Percentiles rank a stretch among this genome's conserved stretches.
These are phyloP conservation scores for Sebastes itinus DNA, from an alignment of 2,797 vertebrate species.

Conservation along the genomic window DNA sequence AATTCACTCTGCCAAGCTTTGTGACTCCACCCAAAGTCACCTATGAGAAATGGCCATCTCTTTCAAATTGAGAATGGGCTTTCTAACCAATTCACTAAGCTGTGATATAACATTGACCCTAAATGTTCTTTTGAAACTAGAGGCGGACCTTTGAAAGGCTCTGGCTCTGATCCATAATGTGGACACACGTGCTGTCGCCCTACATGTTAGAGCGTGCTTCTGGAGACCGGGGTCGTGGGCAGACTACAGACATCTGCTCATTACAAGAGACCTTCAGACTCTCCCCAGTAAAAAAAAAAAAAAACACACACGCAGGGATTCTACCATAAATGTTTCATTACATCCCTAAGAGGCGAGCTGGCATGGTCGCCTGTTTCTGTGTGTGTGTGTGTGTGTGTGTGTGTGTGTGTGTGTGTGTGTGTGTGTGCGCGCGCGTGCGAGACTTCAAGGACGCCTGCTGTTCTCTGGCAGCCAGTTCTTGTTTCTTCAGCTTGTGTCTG, in stretches of 20 bases:
- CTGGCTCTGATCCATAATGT: constrained; percentile 26
- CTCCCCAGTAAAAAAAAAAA: constrained; percentile 61
- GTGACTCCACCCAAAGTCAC: constrained; percentile 68
- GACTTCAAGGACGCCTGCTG: constrained; percentile 78
- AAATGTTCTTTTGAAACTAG: constrained; percentile 29
- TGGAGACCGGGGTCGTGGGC: constrained; percentile 55
- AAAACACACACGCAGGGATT: constrained; percentile 45
- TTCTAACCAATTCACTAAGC: constrained; percentile 18
- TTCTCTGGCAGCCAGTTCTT: constrained; percentile 70
- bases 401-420: constrained; percentile 7
- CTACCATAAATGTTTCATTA: constrained; percentile 81
- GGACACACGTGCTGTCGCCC: constrained; percentile 12
- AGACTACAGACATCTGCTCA: constrained; percentile 77
- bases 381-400: constrained; percentile 13
- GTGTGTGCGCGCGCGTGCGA: not conserved
- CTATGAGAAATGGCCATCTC: constrained; percentile 27
- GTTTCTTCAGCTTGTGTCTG: constrained; percentile 66
- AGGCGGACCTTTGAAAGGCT: constrained; percentile 18
- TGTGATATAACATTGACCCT: constrained; percentile 34
- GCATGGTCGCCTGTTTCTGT: constrained; percentile 39
- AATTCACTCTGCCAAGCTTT: constrained; percentile 44
- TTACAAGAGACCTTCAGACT: constrained; percentile 79
- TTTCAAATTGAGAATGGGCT: not conserved
- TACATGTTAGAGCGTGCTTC: constrained; percentile 65
- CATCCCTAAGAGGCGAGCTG: constrained; percentile 69